Evolutionary conservation across 1,140 invertebrate species (phyloP).

Genomic region (Epicauta chinensis): DNA sequence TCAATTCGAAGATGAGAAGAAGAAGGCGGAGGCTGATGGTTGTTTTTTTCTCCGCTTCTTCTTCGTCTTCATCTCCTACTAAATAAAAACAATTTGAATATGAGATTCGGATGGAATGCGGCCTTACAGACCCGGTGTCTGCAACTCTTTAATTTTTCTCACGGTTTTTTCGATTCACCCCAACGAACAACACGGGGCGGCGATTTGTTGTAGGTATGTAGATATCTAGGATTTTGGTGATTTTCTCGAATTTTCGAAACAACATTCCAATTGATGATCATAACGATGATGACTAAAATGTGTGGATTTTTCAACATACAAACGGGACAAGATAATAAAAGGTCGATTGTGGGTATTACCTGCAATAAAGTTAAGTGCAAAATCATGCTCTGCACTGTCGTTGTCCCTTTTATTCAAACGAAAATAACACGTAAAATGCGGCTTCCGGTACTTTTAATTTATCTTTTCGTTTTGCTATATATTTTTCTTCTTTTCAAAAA

Average conservation of each 20-base stretch:
- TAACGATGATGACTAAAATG: too few species aligned
- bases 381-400: slow-evolving; percentile 29
- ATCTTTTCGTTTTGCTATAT: background rate
- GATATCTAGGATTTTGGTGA: too few species aligned
- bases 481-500: too few species aligned
- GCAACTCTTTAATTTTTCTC: background rate
- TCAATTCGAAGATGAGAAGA: background rate
- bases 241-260: too few species aligned
- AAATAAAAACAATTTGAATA: background rate
- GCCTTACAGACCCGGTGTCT: background rate
- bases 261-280: too few species aligned
- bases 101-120: background rate
- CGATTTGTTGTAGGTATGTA: too few species aligned
- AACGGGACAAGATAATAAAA: background rate
- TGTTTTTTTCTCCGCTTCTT: background rate
- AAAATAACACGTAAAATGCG: background rate
- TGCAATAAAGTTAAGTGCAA: slow-evolving; percentile 40
- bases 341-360: slow-evolving; percentile 27
- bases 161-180: too few species aligned
- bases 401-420: too few species aligned
- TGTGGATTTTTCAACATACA: background rate
- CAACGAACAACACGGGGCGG: too few species aligned
- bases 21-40: background rate
- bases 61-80: background rate
- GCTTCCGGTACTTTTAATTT: slow-evolving; percentile 15